phyloP scores from a whole-genome alignment of 92 coral and sea anemone species.

The Heteractis magnifica region DNA sequence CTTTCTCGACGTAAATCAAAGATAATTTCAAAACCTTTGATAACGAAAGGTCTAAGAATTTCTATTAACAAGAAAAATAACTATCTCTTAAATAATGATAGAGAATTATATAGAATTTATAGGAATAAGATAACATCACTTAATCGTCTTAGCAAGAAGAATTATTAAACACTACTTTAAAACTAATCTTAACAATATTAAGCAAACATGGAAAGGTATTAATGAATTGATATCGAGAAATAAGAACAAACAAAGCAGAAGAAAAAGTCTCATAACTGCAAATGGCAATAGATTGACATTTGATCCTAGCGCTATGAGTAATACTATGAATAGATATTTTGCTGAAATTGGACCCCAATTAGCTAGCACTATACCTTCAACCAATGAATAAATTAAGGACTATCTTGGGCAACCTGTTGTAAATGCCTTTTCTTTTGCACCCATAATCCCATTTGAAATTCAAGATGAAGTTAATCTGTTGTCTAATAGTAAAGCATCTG shows the following conservation, averaged over 20 bases:
- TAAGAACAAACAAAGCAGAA: conserved; percentile 15
- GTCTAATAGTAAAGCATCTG: too few species aligned
- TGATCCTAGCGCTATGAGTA: conserved; percentile 11
- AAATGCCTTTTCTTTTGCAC: conserved; percentile 26
- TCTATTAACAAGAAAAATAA: conserved; percentile 31
- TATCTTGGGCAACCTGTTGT: conserved; percentile 27
- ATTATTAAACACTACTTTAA: conserved; percentile 17
- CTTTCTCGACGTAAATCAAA: conserved; percentile 25
- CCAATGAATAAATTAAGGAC: conserved; percentile 5
- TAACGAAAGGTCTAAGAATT: too few species aligned
- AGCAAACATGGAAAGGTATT: too few species aligned
- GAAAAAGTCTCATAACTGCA: conserved; percentile 12
- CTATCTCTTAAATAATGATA: too few species aligned
- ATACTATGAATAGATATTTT: too few species aligned
- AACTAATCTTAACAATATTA: too few species aligned
- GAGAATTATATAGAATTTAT: too few species aligned
- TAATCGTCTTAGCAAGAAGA: conserved; percentile 25
- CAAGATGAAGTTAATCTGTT: conserved; percentile 16
- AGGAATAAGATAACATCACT: conserved; percentile 18
- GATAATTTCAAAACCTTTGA: too few species aligned
- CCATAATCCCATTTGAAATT: conserved; percentile 21
- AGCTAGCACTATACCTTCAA: too few species aligned
- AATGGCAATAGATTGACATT: conserved; percentile 27
- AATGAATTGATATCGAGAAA: conserved; percentile 14
- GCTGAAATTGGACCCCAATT: conserved; percentile 19